phyloP scores from a whole-genome alignment of 2,888 invertebrate genomes.

The Drosophila nr. perissopoda region DNA sequence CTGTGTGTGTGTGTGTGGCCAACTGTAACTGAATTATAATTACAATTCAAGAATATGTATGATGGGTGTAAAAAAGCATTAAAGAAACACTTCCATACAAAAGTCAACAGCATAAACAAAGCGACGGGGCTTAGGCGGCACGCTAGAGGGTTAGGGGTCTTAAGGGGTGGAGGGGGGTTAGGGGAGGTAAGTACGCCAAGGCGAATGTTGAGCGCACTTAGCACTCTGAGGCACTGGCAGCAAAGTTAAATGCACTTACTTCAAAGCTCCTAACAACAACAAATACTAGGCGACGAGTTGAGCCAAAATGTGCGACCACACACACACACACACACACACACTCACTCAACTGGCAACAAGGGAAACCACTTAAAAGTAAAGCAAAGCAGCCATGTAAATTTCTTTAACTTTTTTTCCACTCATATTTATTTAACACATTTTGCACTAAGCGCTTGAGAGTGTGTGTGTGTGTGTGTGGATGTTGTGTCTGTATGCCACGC shows the following conservation, averaged over 20 bases:
- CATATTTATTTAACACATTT: slow-evolving; percentile 74
- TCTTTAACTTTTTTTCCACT: slow-evolving; percentile 62
- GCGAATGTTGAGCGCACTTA: slow-evolving; percentile 61
- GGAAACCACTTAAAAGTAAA: slow-evolving; percentile 75
- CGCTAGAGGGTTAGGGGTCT: background rate
- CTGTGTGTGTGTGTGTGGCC: background rate
- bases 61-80: slow-evolving; percentile 45
- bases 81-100: slow-evolving; percentile 66
- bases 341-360: slow-evolving; percentile 57
- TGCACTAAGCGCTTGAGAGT: slow-evolving; percentile 36
- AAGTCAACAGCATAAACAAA: slow-evolving; percentile 70
- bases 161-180: background rate
- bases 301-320: slow-evolving; percentile 66
- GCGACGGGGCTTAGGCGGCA: slow-evolving; percentile 3
- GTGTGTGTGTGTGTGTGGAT: slow-evolving; percentile 26
- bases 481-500: slow-evolving; percentile 40
- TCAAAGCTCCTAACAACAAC: slow-evolving; percentile 69
- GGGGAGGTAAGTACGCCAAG: slow-evolving; percentile 7
- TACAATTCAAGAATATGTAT: slow-evolving; percentile 48
- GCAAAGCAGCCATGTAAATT: slow-evolving; percentile 71
- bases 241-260: slow-evolving; percentile 72
- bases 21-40: slow-evolving; percentile 51
- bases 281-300: slow-evolving; percentile 63
- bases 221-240: slow-evolving; percentile 54
- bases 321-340: slow-evolving; percentile 30